phyloP scores from a whole-genome alignment of 2,113 vertebrate species.

The Gymnocephalus cernua region DNA sequence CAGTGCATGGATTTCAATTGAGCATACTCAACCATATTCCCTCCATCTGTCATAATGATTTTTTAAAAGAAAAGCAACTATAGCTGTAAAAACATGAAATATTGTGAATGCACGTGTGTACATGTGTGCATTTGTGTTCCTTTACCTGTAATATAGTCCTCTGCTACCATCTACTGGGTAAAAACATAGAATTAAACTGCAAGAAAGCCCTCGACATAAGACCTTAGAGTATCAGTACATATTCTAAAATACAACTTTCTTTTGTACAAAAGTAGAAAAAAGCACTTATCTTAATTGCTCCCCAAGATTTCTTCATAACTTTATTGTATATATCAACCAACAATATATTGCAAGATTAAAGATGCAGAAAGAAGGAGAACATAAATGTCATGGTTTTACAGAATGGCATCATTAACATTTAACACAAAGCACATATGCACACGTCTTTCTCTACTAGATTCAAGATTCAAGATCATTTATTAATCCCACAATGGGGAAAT shows the following conservation, averaged over 20 bases:
- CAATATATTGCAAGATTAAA: background rate
- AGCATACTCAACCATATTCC: slow-evolving; percentile 54
- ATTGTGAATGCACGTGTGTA: background rate
- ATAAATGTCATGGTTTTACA: background rate
- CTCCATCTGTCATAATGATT: slow-evolving; percentile 57
- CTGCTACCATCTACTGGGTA: slow-evolving; percentile 68
- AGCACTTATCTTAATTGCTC: background rate
- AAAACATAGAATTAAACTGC: background rate
- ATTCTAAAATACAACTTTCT: background rate
- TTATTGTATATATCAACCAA: background rate
- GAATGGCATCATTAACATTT: background rate
- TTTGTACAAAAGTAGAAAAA: background rate
- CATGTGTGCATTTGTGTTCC: background rate
- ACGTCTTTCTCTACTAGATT: background rate
- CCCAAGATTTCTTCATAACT: background rate
- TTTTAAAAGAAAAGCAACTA: slow-evolving; percentile 33
- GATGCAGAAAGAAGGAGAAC: background rate
- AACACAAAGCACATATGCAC: background rate
- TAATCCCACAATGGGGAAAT: too few species aligned
- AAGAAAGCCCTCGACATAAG: background rate
- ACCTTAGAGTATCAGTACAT: background rate
- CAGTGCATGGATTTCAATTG: slow-evolving; percentile 58
- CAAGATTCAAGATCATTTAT: too few species aligned
- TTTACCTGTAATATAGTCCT: slow-evolving; percentile 10
- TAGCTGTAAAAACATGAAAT: slow-evolving; percentile 20